Evolutionary conservation across 2,797 vertebrate genomes (phyloP), one percentile per base, ranked within the genome.

Genomic region (Mastacembelus armatus): DNA sequence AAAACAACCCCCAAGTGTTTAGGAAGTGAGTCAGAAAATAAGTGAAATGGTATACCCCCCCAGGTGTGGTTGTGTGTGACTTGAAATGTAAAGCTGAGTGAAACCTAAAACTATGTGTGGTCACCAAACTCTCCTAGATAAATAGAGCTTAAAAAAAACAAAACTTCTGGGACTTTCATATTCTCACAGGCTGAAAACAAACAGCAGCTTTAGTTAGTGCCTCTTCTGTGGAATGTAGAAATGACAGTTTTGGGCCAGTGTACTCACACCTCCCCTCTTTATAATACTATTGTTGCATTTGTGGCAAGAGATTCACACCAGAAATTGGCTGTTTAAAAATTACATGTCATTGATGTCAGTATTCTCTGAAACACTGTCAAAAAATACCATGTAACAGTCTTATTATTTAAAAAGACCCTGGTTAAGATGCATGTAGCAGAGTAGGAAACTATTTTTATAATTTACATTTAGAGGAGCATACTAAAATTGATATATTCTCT

Each of bases 201-300:
- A 83, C 71, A 74, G 66, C 59, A 27, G 58, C 78, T 84, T 77
- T 62, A 74, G 68, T 86, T 63, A 84, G 81, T 4, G n/a, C 63
- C 73, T 75, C 73, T 69, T 74, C 42, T 62, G 29, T 66, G 76
- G 48, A 77, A 71, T 66, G 71, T 63, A 71, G 54, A 77, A 59
- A 84, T 90, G 90, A 89, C 90, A 91, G 87, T 89, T 91, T 88
- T 78, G 77, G 90, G 88, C 70, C 87, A 79, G 74, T 18, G 39
- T 61, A 80, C 85, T 85, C 71, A 70, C 27, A 54, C 69, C 45
- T 84, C 56, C 30, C 45, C 72, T 62, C 58, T 69, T 55, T 55
- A 48, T 62, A 66, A 77, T 58, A 30, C 29, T 40, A 66, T 75
- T 75, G 83, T 76, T 80, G 51, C 61, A 57, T 61, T 74, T 55